Percentiles rank a stretch among this genome's conserved stretches.
These are phyloP conservation scores for Acrossocheilus fasciatus DNA, from an alignment of 2,797 vertebrate genomes.

Conservation along the genomic window DNA sequence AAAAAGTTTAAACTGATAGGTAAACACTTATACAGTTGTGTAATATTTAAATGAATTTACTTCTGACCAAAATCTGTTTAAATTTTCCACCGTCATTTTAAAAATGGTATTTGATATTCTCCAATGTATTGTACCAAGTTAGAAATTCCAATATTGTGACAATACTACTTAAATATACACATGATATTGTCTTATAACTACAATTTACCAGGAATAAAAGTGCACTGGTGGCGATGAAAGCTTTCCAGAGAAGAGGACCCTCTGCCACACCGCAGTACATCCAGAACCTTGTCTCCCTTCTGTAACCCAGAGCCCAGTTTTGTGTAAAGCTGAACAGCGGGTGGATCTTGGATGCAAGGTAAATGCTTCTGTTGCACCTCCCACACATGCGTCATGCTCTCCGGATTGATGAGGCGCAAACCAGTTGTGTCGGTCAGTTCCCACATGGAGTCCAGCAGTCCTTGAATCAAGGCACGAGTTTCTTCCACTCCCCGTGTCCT, in stretches of 20 bases:
- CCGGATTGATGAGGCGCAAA: slow-evolving; percentile 48
- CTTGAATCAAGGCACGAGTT: too few relatives aligned
- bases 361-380: slow-evolving; percentile 49
- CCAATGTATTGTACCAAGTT: too few relatives aligned
- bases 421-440: slow-evolving; percentile 54
- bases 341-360: slow-evolving; percentile 52
- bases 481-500: slow-evolving; percentile 43
- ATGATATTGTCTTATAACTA: neutral
- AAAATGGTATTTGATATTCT: too few relatives aligned
- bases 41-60: too few relatives aligned
- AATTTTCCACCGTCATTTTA: too few relatives aligned
- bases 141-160: neutral
- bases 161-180: neutral
- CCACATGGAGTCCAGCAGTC: slow-evolving; percentile 30
- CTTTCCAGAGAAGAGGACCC: neutral
- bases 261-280: too few relatives aligned
- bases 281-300: too few relatives aligned
- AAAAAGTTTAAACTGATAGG: too few relatives aligned
- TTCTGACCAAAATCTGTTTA: too few relatives aligned
- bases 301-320: neutral
- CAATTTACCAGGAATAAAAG: neutral
- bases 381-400: slow-evolving; percentile 44
- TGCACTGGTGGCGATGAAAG: too few relatives aligned
- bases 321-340: slow-evolving; percentile 45
- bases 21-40: too few relatives aligned